Evolutionary conservation across 2,888 invertebrate genomes (phyloP), one percentile per base, ranked within the genome.

Genomic region (Patella depressa): DNA sequence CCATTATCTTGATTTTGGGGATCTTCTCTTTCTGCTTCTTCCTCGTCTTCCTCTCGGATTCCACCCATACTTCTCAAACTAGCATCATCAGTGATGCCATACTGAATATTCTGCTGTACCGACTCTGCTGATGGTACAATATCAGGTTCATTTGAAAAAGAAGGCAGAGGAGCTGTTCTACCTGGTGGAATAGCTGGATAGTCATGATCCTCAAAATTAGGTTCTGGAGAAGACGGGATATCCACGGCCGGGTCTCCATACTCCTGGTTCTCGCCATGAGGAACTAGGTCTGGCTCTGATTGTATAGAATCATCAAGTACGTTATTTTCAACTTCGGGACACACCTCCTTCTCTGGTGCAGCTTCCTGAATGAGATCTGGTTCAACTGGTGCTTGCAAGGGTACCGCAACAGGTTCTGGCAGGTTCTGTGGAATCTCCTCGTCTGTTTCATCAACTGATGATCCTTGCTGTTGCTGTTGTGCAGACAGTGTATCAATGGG

Each of bases 391-490:
- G 86, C 85, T 76, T 86, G 84, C 57, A 84, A 82, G 65, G 85
- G 81, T 77, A 84, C 85, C 59, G 85, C 85, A 54, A 86, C 83
- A 65, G 88, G 88, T 77, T 88, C 89, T 78, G 89, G 89, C 11
- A 88, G 78, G 75, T 88, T 84, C 71, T 87, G 85, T 65, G 88
- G 88, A 70, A 86, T 85, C 45, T 86, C 82, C 73, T 86, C 85
- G 72, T 87, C 87, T 45, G 15, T 53, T 19, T 76, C 71, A 57
- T 34, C 34, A 15, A 57, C 81, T 53, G 80, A 72, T 24, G 19
- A 57, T 15, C 19, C 71, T 54, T n/a, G 19, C 19, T n/a, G 69
- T 12, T 45, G 29, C 15, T 15, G 54, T n/a, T 69, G 29, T 15
- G n/a, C 14, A 53, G 17, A 14, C 12, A 17, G 12, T 11, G 80